phyloP scores from a whole-genome alignment of 37 sponge, comb jelly and placozoan genomes.

The Spongilla lacustris region DNA sequence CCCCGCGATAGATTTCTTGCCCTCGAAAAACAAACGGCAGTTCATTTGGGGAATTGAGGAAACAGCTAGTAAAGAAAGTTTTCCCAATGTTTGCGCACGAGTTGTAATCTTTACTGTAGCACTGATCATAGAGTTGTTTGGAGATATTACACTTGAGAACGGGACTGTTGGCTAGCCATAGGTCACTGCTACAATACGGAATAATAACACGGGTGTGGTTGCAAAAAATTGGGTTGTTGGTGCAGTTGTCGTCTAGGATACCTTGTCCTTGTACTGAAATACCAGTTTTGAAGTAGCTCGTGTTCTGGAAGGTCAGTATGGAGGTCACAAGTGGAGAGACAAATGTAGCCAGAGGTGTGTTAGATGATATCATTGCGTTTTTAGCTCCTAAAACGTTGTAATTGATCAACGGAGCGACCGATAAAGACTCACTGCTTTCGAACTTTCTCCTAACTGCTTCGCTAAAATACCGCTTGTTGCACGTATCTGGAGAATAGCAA shows the following conservation, averaged over 20 bases:
- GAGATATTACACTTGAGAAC: too few species aligned
- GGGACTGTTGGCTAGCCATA: slow-evolving; percentile 44
- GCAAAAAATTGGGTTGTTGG: slow-evolving; percentile 20
- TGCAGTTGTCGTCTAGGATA: slow-evolving; percentile 4
- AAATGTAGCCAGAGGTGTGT: not conserved
- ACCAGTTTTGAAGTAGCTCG: not conserved
- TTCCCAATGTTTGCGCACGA: too few species aligned
- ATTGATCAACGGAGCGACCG: not conserved
- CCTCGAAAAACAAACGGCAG: slow-evolving; percentile 82
- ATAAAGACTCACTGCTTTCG: not conserved
- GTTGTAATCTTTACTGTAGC: too few species aligned
- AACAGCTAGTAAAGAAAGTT: too few species aligned
- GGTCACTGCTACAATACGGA: slow-evolving; percentile 71
- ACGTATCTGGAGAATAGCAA: slow-evolving; percentile 38
- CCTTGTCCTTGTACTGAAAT: not conserved
- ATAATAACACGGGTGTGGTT: slow-evolving; percentile 56
- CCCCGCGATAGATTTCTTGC: slow-evolving; percentile 33
- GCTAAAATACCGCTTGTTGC: slow-evolving; percentile 31
- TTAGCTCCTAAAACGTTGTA: not conserved
- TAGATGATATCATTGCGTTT: not conserved
- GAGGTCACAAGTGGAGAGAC: slow-evolving; percentile 44
- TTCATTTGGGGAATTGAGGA: not conserved
- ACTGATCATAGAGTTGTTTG: too few species aligned
- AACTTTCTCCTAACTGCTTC: not conserved
- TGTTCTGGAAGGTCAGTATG: not conserved